phyloP scores from a whole-genome alignment of 2,113 vertebrate genomes.

The Pollachius pollachius region DNA sequence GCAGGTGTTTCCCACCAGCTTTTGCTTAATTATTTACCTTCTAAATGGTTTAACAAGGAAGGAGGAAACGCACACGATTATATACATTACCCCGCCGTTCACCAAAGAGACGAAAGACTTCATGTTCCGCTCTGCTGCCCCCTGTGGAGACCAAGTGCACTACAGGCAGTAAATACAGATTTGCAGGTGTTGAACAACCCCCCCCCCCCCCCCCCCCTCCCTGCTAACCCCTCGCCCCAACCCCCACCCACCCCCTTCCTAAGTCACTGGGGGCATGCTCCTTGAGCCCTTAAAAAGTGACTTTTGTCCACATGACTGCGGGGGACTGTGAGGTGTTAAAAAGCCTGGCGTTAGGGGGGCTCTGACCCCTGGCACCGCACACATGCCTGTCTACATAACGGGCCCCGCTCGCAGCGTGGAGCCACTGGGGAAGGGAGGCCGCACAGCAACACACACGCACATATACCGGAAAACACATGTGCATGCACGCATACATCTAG shows the following conservation, averaged over 20 bases:
- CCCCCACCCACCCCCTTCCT: too few relatives aligned
- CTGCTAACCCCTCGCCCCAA: neutral
- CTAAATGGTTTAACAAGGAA: neutral
- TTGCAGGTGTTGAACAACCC: neutral
- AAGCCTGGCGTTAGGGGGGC: slow-evolving; percentile 33
- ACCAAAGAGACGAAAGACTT: too few relatives aligned
- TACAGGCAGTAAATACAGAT: neutral
- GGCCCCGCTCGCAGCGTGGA: slow-evolving; percentile 37
- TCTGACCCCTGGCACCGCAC: slow-evolving; percentile 41
- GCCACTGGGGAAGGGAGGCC: slow-evolving; percentile 33
- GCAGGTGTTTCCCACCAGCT: neutral
- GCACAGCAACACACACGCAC: slow-evolving; percentile 6
- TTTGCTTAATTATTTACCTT: neutral
- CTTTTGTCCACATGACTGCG: slow-evolving; percentile 44
- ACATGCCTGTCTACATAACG: slow-evolving; percentile 61
- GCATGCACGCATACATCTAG: neutral
- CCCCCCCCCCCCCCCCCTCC: neutral
- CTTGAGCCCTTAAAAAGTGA: neutral
- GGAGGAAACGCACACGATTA: too few relatives aligned
- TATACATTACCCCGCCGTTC: neutral
- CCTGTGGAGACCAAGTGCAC: neutral
- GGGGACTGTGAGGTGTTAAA: slow-evolving; percentile 57
- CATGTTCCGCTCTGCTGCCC: neutral
- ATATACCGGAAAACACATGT: slow-evolving; percentile 9
- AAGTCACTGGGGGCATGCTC: neutral